A percentile compares a stretch with the other conserved stretches of the same genome.
Conservation (phyloP, 2,888 invertebrate genomes). For the Atethmia centrago region DNA sequence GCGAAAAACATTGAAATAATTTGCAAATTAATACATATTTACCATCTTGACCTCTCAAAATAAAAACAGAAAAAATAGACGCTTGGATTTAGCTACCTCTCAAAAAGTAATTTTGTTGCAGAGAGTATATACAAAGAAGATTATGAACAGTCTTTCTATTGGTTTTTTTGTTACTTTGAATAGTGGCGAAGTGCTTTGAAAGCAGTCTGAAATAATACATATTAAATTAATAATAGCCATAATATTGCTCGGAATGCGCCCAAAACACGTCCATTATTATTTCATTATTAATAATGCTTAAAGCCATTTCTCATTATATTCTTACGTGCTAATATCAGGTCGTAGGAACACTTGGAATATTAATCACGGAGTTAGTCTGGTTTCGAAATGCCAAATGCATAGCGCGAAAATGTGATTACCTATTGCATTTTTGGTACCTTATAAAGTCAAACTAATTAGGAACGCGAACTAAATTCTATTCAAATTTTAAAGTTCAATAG, state of each 20-base stretch:
- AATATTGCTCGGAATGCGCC: constrained; percentile 10
- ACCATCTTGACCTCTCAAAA: constrained; percentile 8
- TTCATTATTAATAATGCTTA: constrained; percentile 26
- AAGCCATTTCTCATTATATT: constrained; percentile 42
- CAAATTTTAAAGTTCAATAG: constrained; percentile 59
- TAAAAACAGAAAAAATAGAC: not conserved
- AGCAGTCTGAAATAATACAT: not conserved
- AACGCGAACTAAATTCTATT: constrained; percentile 50
- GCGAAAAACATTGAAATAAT: constrained; percentile 51
- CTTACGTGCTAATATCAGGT: constrained; percentile 25
- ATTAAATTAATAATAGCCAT: not conserved
- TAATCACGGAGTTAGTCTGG: constrained; percentile 62
- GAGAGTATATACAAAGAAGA: constrained; percentile 5
- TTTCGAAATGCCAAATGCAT: constrained; percentile 71
- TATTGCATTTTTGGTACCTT: constrained; percentile 51
- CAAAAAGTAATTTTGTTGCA: constrained; percentile 4
- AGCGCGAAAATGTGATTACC: constrained; percentile 53
- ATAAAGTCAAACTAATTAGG: constrained; percentile 53
- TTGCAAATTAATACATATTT: constrained; percentile 30
- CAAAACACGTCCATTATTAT: constrained; percentile 33
- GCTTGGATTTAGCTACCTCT: not conserved
- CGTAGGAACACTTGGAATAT: constrained; percentile 39
- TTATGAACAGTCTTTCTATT: not conserved
- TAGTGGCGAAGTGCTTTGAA: not conserved
- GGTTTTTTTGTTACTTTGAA: constrained; percentile 9